Conservation (phyloP, 2,888 invertebrate species). For the Scaptomyza parva region DNA sequence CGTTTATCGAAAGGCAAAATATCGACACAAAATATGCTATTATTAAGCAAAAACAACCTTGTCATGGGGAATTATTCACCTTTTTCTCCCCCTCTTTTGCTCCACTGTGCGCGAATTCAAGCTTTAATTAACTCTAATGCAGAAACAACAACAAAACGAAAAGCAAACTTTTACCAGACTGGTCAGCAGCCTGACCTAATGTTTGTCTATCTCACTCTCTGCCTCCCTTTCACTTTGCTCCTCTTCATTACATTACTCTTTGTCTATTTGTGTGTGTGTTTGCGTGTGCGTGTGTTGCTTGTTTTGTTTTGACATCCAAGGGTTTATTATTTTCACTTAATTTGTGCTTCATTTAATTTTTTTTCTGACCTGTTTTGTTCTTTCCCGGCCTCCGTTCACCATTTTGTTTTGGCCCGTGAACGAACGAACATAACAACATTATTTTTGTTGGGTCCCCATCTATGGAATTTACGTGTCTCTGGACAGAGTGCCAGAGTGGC, state of each 20-base stretch:
- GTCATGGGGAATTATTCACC: not conserved
- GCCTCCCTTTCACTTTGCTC: too few relatives aligned
- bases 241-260: not conserved
- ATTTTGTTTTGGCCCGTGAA: slow-evolving; percentile 3
- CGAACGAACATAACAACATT: slow-evolving; percentile 20
- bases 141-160: slow-evolving; percentile 8
- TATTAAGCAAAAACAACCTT: not conserved
- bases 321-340: slow-evolving; percentile 78
- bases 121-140: slow-evolving; percentile 49
- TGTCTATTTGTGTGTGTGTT: slow-evolving; percentile 18
- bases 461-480: slow-evolving; percentile 65
- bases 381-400: slow-evolving; percentile 3
- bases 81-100: not conserved
- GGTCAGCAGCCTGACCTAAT: slow-evolving; percentile 6
- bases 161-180: not conserved
- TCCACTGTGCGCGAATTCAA: slow-evolving; percentile 39
- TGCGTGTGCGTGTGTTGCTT: slow-evolving; percentile 14
- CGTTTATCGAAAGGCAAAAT: not conserved
- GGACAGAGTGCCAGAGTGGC: slow-evolving; percentile 51
- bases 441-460: slow-evolving; percentile 37
- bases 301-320: slow-evolving; percentile 41
- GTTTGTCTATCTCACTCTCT: not conserved
- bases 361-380: slow-evolving; percentile 3
- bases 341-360: slow-evolving; percentile 66
- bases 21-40: not conserved